Percentiles rank a stretch among this genome's conserved stretches.
Conservation (phyloP, 2,113 vertebrate genomes). For the Grantiella picta region DNA sequence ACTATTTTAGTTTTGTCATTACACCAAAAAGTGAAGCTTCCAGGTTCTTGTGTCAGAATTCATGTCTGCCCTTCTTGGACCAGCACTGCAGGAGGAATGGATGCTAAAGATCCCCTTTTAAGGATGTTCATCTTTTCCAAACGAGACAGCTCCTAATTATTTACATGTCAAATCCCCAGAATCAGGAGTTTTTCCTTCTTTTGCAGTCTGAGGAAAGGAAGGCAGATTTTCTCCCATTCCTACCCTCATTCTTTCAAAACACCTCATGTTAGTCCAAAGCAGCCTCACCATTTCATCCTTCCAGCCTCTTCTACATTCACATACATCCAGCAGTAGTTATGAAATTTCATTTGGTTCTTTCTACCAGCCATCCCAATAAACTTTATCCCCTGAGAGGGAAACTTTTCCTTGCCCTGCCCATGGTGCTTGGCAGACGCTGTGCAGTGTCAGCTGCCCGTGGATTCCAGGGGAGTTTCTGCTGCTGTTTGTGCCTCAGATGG, state of each 20-base stretch:
- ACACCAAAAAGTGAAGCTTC: not conserved
- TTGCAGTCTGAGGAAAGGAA: not conserved
- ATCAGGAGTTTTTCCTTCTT: not conserved
- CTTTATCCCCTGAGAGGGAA: not conserved
- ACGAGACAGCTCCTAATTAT: not conserved
- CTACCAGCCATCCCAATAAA: not conserved
- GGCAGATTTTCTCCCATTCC: not conserved
- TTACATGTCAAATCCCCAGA: not conserved
- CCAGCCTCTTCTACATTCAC: not conserved
- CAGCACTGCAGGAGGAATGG: fast-evolving
- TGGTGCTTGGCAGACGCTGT: not conserved
- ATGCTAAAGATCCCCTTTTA: not conserved
- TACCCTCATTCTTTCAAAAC: not conserved
- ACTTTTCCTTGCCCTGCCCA: not conserved
- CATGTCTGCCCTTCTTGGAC: not conserved
- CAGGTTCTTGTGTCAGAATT: not conserved
- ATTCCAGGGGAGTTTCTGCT: not conserved
- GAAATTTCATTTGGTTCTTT: not conserved
- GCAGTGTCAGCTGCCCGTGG: not conserved
- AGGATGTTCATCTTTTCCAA: not conserved
- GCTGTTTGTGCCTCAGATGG: not conserved
- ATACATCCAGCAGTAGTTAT: not conserved
- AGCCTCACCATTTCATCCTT: not conserved
- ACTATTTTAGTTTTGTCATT: not conserved
- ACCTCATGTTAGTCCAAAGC: not conserved